Base-by-base conservation (phyloP, 2,113 vertebrate genomes). In the Atherinomorus stipes region DNA sequence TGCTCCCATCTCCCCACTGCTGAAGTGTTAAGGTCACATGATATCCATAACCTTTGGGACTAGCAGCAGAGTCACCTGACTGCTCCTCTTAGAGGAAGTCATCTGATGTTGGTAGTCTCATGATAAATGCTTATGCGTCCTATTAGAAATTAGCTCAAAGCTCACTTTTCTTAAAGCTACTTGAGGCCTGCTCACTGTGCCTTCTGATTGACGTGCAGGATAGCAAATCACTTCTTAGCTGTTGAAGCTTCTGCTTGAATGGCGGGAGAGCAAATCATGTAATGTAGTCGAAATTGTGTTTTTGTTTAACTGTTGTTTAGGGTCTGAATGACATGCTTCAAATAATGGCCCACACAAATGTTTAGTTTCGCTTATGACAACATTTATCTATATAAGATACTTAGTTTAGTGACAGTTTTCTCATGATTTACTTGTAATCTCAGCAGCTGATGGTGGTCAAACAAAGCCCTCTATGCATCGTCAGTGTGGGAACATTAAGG, bases 1-100 rank as follows among this genome's bases (percentile, higher is more conserved):
- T n/a, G 44, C 44, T 47, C 44, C 61, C 23, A 26, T 40, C 65
- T 40, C n/a, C 26, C 42, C 66, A 82, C 83, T 54, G 72, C 77
- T 80, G 64, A 73, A 80, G 78, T 77, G 71, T 60, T 71, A 66
- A 69, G 70, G 76, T 81, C 90, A 90, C 86, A 80, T 88, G 84
- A 83, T 67, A 74, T 83, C 58, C 38, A 58, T 83, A 81, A 71
- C 72, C 68, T 76, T 81, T 45, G 57, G 52, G 67, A 51, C 79
- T 13, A 64, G 67, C 74, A 71, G 65, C 67, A 28, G 7, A 56
- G 78, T 88, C 87, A 90, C 79, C 76, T 89, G 89, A 92, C 81
- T 69, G 60, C 69, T 76, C 51, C 38, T 69, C 44, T 34, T 31
- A 40, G 58, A 65, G 78, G 54, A 66, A 73, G 76, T 85, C 88